Base-by-base conservation (phyloP, 2,888 invertebrate species). In the Eupithecia inturbata region DNA sequence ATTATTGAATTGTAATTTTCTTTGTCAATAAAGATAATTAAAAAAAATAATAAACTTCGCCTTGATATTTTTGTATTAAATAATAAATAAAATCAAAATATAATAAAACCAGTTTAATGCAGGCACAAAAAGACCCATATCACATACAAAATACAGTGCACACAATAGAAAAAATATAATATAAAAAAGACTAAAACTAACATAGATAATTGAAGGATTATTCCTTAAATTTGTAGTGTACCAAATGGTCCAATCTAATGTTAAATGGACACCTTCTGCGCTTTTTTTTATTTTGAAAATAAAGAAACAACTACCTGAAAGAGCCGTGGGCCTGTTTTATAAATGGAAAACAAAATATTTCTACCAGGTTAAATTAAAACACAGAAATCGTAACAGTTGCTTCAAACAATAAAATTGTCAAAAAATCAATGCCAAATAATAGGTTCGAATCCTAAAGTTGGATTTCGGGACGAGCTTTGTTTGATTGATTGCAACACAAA, bases 401-500 rank as follows among this genome's bases (percentile, higher is more conserved):
- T 85, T 86, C 86, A 89, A 91, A 91, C 57, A 78, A 87, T 88
- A 88, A 90, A 92, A 90, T 87, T 87, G 83, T 86, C 78, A 76
- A 86, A 73, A 91, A 92, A 92, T 92, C 92, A 89, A 92, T 91
- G 90, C 89, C 90, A 90, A 91, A 91, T 91, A 92, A 91, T 91
- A 90, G 88, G n/a, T 84, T 76, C 78, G 63, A 79, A 89, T 88
- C 82, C 82, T 84, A 89, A 91, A 91, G 92, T 92, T 91, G 88
- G 90, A 91, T 71, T 89, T 89, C 86, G 86, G 86, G 84, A 84
- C 87, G 82, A 83, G 91, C 89, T 89, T 89, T 92, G 91, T 93
- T 91, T 92, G 93, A 93, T 91, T 92, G 93, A 93, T 92, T 92
- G 93, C 91, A 89, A 90, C 87, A 88, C 91, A 92, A 92, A 92